Evolutionary conservation across 2,797 vertebrate genomes (phyloP).

Genomic region (Nasua narica): DNA sequence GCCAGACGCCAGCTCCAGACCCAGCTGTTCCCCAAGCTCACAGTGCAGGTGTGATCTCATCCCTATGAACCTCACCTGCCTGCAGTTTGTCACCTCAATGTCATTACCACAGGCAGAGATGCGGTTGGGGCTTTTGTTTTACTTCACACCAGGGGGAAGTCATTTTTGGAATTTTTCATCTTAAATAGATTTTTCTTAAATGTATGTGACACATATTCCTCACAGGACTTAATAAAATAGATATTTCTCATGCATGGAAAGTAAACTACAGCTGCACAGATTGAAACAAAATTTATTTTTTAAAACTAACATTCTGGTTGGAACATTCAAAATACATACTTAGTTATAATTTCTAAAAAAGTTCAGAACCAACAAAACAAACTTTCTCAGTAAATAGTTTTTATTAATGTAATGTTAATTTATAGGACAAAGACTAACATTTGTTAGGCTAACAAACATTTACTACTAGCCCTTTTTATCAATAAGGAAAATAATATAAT

Average conservation of each 20-base stretch:
- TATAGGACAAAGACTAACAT: constrained; percentile 1
- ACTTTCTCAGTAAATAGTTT: constrained; percentile 35
- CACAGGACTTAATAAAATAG: constrained; percentile 77
- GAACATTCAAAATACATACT: constrained; percentile 52
- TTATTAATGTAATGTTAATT: constrained; percentile 34
- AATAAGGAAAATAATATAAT: constrained; percentile 31
- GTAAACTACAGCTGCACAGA: constrained; percentile 75
- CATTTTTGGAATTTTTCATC: constrained; percentile 77
- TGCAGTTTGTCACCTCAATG: constrained; percentile 76
- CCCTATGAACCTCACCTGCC: constrained; percentile 74
- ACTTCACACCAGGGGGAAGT: constrained; percentile 76
- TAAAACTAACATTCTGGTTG: constrained; percentile 48
- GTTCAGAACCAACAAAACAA: constrained; percentile 21
- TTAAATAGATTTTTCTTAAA: constrained; percentile 77
- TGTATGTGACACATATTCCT: constrained; percentile 78
- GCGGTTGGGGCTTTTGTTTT: constrained; percentile 71
- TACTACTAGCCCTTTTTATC: constrained; percentile 29
- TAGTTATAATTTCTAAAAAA: constrained; percentile 46
- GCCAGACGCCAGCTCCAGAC: constrained; percentile 67
- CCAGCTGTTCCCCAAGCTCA: constrained; percentile 66
- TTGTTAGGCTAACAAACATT: constrained; percentile 35
- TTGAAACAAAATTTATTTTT: constrained; percentile 65
- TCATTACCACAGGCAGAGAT: constrained; percentile 71
- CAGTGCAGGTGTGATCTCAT: constrained; percentile 72
- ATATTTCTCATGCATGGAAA: constrained; percentile 66